phyloP scores from a whole-genome alignment of 2,888 invertebrate genomes.

The Ichneumoninae sp. region DNA sequence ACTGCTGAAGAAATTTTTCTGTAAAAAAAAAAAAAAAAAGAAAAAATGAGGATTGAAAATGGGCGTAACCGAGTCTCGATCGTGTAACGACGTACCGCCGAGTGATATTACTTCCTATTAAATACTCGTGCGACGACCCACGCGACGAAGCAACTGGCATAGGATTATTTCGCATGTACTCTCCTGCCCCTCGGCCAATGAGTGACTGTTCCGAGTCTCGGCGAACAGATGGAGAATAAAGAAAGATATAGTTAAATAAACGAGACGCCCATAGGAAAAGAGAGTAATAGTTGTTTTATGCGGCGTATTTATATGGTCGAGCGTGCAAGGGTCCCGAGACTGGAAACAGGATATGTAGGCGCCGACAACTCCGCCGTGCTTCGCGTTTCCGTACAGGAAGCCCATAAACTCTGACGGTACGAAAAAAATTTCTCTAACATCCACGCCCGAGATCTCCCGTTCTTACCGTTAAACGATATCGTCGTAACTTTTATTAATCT shows the following conservation, averaged over 20 bases:
- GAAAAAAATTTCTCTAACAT: conserved; percentile 37
- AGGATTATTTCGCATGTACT: conserved; percentile 56
- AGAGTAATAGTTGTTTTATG: conserved; percentile 21
- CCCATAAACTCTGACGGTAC: conserved; percentile 65
- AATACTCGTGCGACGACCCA: conserved; percentile 62
- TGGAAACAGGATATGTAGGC: conserved; percentile 69
- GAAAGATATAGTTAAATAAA: conserved; percentile 50
- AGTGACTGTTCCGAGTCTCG: conserved; percentile 44
- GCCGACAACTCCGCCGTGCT: conserved; percentile 59
- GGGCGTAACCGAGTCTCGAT: conserved; percentile 50
- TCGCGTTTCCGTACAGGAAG: conserved; percentile 68
- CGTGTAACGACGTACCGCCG: conserved; percentile 21
- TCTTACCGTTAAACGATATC: conserved; percentile 52
- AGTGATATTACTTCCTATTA: conserved; percentile 62
- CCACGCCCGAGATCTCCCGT: conserved; percentile 35
- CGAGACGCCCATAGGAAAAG: conserved; percentile 48
- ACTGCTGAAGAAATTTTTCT: not conserved
- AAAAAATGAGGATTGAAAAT: conserved; percentile 43
- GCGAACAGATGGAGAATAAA: conserved; percentile 38
- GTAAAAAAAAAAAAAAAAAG: not conserved
- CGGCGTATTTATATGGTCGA: conserved; percentile 22
- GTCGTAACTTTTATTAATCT: conserved; percentile 6
- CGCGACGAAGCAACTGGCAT: conserved; percentile 53
- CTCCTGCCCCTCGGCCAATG: conserved; percentile 57
- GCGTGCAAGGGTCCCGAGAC: conserved; percentile 59